These are phyloP conservation scores for Reticulitermes speratus DNA, from an alignment of 1,140 invertebrate species.

Conservation along the genomic window DNA sequence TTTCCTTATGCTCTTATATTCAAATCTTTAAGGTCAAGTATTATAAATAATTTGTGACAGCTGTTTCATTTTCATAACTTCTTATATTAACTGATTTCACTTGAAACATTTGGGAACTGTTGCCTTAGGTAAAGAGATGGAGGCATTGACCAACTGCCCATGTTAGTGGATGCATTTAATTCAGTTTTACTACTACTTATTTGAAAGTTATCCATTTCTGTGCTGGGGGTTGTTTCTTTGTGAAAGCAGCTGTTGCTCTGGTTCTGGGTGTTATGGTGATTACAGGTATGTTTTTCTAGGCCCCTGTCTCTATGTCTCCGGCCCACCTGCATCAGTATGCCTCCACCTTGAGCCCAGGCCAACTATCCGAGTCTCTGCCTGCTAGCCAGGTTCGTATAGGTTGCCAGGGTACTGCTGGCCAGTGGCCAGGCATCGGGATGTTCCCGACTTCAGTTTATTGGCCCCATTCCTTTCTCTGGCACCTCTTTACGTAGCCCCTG, in stretches of 20 bases:
- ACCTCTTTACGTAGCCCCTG: neutral
- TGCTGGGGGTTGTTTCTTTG: neutral
- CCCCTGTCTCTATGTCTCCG: slow-evolving; percentile 84
- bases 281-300: slow-evolving; percentile 56
- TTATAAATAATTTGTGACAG: too few relatives aligned
- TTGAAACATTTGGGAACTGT: too few relatives aligned
- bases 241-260: neutral
- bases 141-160: too few relatives aligned
- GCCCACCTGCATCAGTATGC: slow-evolving; percentile 79
- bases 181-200: neutral
- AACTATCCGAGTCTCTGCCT: slow-evolving; percentile 73
- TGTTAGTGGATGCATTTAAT: too few relatives aligned
- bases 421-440: neutral
- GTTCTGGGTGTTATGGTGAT: slow-evolving; percentile 5
- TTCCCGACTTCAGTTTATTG: neutral
- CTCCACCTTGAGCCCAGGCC: slow-evolving; percentile 63
- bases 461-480: neutral
- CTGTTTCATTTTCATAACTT: too few relatives aligned
- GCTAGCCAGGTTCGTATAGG: slow-evolving; percentile 69
- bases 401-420: neutral
- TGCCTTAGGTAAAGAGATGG: too few relatives aligned
- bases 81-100: too few relatives aligned
- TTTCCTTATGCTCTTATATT: too few relatives aligned
- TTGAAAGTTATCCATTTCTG: neutral
- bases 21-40: too few relatives aligned